Percentiles rank a stretch among this genome's conserved stretches.
These are phyloP conservation scores for Halocynthia roretzi DNA, from an alignment of 23 tunicate genomes.

Conservation along the genomic window DNA sequence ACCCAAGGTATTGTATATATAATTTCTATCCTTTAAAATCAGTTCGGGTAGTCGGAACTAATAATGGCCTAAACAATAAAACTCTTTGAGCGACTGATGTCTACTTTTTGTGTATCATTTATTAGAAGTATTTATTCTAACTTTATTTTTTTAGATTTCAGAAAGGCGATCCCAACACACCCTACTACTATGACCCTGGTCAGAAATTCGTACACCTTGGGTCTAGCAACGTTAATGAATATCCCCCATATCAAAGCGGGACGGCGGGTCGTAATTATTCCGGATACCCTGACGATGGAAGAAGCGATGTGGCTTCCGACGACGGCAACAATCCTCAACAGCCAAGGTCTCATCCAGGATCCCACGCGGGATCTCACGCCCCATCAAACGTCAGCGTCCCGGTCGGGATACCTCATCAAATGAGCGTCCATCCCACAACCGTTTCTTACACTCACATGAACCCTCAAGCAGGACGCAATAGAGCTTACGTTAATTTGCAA, in stretches of 20 bases:
- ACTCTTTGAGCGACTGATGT: too few species aligned
- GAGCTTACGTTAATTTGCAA: conserved; percentile 56
- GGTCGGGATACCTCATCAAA: not conserved
- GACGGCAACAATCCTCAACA: conserved; percentile 24
- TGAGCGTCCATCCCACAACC: too few species aligned
- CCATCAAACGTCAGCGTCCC: not conserved
- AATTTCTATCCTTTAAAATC: too few species aligned
- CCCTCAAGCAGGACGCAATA: conserved; percentile 15
- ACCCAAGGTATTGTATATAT: too few species aligned
- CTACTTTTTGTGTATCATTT: too few species aligned
- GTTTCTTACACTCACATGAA: too few species aligned
- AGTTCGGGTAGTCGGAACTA: too few species aligned
- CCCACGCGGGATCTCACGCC: conserved; percentile 10
- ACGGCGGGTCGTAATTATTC: too few species aligned
- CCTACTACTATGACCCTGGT: conserved; percentile 74
- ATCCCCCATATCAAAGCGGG: not conserved
- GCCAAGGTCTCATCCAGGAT: conserved; percentile 31
- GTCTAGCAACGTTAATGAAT: conserved; percentile 1
- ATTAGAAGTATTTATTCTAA: too few species aligned
- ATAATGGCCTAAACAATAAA: too few species aligned
- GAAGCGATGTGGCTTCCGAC: conserved; percentile 5
- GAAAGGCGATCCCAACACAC: conserved; percentile 35
- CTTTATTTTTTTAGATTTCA: conserved; percentile 15
- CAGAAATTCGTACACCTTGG: conserved; percentile 39
- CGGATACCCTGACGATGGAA: conserved; percentile 23